These are phyloP conservation scores for Sebastes aleutianus DNA, from an alignment of 2,797 vertebrate species.

Conservation along the genomic window DNA sequence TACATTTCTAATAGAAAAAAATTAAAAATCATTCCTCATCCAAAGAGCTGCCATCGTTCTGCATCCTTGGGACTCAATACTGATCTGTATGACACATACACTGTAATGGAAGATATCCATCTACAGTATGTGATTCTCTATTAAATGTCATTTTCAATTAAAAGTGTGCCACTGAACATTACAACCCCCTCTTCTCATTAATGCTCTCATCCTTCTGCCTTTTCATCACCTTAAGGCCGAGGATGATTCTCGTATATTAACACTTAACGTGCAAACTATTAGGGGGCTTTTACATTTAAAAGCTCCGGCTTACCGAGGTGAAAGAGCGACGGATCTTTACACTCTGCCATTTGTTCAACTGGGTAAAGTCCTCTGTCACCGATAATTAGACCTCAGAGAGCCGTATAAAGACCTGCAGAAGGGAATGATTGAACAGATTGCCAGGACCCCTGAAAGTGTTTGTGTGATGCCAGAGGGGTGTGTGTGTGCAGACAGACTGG, in stretches of 20 bases:
- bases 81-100: slow-evolving; percentile 11
- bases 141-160: slow-evolving; percentile 60
- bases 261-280: slow-evolving; percentile 57
- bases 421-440: slow-evolving; percentile 66
- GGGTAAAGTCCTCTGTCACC: slow-evolving; percentile 64
- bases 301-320: slow-evolving; percentile 36
- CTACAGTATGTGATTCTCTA: slow-evolving; percentile 23
- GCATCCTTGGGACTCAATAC: background rate
- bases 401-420: slow-evolving; percentile 51
- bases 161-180: slow-evolving; percentile 49
- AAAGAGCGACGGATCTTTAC: slow-evolving; percentile 42
- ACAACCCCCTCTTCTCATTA: slow-evolving; percentile 37
- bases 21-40: background rate
- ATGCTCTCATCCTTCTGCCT: slow-evolving; percentile 27
- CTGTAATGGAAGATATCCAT: slow-evolving; percentile 36
- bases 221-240: slow-evolving; percentile 45
- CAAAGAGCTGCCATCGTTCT: background rate
- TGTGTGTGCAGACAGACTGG: slow-evolving; percentile 25
- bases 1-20: background rate
- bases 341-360: slow-evolving; percentile 56
- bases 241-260: slow-evolving; percentile 50
- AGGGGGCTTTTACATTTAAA: slow-evolving; percentile 58
- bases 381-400: slow-evolving; percentile 74
- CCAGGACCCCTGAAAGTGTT: slow-evolving; percentile 53
- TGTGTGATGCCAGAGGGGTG: slow-evolving; percentile 32